Base-by-base conservation (phyloP, 2,113 vertebrate species). In the Dromiciops gliroides region DNA sequence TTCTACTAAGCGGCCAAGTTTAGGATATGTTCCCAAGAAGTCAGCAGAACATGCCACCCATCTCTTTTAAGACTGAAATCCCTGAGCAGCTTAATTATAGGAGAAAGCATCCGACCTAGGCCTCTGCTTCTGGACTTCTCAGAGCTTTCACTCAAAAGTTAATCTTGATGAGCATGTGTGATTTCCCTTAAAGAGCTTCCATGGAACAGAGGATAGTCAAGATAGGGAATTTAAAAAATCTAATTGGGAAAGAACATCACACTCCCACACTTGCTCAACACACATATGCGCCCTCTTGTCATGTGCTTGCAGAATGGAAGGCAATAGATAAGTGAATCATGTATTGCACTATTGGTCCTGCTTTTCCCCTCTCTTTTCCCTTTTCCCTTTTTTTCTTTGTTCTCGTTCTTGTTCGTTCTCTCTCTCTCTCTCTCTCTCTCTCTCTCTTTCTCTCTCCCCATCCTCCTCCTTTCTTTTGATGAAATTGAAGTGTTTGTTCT, bases 21-120 rank as follows among this genome's bases (percentile, higher is more conserved):
- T 50, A 93, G 97, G 96, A 92, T 91, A 89, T 94, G 89, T 92
- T 97, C 92, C 94, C 25, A 88, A 95, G 96, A 94, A 44, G 89
- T 1, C 16, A 90, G 93, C 89, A 95, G 94, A 53, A 89, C 92
- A 22, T 14, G 23, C 51, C 49, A 96, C 94, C 90, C 52, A 52
- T 95, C 48, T 96, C 94, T 31, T 94, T 93, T 93, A 67, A 3
- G 19, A 94, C 48, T 7, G 26, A 94, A 75, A 97, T 93, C 94
- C 44, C 90, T 49, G 49, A 94, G 75, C 23, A 94, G 93, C 91
- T 96, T 92, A 0, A 50, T 96, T 91, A 92, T 89, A 93, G 95
- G 16, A 50, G 94, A 95, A 93, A 97, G 95, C 94, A 93, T 93
- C 91, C 92, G 94, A 93, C 96, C 90, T 90, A 89, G 96, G 94